Evolutionary conservation across 2,797 vertebrate genomes (phyloP).

Genomic region (Molossus alvarezi): DNA sequence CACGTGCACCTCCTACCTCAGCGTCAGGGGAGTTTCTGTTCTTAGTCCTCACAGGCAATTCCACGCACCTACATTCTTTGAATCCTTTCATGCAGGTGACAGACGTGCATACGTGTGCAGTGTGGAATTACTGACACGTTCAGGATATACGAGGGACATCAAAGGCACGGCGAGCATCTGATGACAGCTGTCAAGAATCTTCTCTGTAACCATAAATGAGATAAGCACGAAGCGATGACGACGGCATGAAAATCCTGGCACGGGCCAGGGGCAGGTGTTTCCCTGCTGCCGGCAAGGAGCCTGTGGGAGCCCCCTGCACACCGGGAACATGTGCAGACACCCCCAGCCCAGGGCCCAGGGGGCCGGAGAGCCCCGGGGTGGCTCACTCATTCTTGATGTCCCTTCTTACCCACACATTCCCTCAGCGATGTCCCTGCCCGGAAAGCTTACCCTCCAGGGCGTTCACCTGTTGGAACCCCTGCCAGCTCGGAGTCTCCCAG

Average conservation of each 20-base stretch:
- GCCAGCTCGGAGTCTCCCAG: neutral
- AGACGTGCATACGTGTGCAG: constrained; percentile 61
- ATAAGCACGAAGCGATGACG: constrained; percentile 85
- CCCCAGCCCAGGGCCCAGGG: constrained; percentile 56
- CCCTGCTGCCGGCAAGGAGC: constrained; percentile 85
- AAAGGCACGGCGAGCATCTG: constrained; percentile 74
- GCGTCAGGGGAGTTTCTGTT: neutral
- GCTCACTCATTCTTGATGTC: neutral
- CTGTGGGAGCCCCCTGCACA: constrained; percentile 80
- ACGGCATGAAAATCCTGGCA: constrained; percentile 82
- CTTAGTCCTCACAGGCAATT: constrained; percentile 54
- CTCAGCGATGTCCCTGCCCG: neutral
- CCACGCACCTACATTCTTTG: constrained; percentile 38
- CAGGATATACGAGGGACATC: constrained; percentile 60
- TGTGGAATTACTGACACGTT: constrained; percentile 72
- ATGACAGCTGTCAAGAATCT: constrained; percentile 82
- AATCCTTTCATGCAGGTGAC: constrained; percentile 67
- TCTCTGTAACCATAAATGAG: constrained; percentile 82
- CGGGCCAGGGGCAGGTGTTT: constrained; percentile 88
- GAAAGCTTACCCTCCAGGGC: neutral
- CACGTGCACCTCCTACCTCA: neutral
- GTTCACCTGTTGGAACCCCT: neutral
- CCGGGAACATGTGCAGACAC: constrained; percentile 78
- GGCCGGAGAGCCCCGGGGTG: neutral
- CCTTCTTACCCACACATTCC: neutral